Evolutionary conservation across 2,113 vertebrate species (phyloP).

Genomic region (Mellivora capensis): DNA sequence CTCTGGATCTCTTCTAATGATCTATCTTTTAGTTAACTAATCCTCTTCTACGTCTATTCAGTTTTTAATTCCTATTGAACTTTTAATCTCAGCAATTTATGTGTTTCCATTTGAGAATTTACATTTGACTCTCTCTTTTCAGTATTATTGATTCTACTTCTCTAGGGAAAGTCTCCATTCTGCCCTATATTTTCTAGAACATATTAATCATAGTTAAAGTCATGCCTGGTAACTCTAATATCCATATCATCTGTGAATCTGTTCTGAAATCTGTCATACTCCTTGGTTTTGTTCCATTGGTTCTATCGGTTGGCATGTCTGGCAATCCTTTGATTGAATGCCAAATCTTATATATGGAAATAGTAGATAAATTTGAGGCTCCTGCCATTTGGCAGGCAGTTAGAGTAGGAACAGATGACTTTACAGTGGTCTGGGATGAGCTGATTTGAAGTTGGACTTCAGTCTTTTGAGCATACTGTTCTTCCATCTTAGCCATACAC

Average conservation of each 20-base stretch:
- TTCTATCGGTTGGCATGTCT: not conserved
- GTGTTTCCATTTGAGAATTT: not conserved
- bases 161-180: not conserved
- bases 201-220: not conserved
- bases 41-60: not conserved
- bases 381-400: not conserved
- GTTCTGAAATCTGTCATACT: not conserved
- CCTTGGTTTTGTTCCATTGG: not conserved
- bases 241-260: not conserved
- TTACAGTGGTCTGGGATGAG: not conserved
- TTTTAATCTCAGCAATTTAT: not conserved
- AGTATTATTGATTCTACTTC: not conserved
- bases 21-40: not conserved
- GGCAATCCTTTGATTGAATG: not conserved
- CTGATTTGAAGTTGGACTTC: not conserved
- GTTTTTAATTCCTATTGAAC: not conserved
- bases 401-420: not conserved
- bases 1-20: not conserved
- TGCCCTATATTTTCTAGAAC: not conserved
- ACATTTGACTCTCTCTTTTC: not conserved
- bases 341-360: not conserved
- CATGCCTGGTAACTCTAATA: not conserved
- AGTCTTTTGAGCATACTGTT: not conserved
- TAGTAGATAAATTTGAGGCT: not conserved
- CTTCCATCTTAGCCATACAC: not conserved